Evolutionary conservation across 2,888 invertebrate genomes (phyloP).

Genomic region (Crematogaster levior): DNA sequence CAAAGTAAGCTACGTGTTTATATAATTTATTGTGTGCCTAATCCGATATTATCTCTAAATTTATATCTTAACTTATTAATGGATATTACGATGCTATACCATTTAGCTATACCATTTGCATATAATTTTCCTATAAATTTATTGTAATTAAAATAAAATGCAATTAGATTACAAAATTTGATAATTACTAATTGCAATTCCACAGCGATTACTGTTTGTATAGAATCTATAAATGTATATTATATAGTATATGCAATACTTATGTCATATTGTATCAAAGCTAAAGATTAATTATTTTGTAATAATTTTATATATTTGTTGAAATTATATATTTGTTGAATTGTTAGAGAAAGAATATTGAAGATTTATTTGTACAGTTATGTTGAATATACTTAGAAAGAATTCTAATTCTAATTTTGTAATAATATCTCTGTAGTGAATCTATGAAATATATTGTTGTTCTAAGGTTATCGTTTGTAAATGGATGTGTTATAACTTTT

Average conservation of each 20-base stretch:
- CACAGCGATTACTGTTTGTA: background rate
- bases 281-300: background rate
- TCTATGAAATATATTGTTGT: background rate
- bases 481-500: background rate
- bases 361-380: background rate
- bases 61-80: conserved; percentile 11
- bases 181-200: background rate
- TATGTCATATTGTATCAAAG: background rate
- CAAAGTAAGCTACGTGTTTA: conserved; percentile 40
- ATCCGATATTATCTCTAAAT: conserved; percentile 57
- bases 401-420: no score
- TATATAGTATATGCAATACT: background rate
- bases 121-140: background rate
- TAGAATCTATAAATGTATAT: background rate
- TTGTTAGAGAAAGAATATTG: background rate
- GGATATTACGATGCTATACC: background rate
- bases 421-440: background rate
- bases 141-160: background rate
- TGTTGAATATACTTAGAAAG: no score
- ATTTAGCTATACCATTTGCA: background rate
- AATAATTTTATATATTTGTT: background rate
- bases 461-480: background rate
- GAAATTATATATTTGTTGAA: no score
- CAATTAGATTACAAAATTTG: background rate
- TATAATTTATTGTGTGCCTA: conserved; percentile 41